These are phyloP conservation scores for Peromyscus polionotus DNA, from an alignment of 2,113 vertebrate species.

Conservation along the genomic window DNA sequence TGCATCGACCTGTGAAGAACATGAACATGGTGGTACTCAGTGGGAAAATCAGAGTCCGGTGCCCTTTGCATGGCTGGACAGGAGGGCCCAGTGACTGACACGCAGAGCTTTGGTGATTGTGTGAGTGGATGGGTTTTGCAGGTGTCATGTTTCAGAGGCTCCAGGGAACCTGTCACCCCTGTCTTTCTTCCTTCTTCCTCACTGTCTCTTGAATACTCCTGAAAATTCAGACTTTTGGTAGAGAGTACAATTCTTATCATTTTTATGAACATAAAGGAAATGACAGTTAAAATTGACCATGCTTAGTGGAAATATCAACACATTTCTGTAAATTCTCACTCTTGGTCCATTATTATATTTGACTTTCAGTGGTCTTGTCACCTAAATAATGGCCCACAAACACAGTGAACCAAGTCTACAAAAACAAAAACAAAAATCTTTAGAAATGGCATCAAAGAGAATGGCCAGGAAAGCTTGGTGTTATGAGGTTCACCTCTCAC, in stretches of 20 bases:
- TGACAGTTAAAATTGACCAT: background rate
- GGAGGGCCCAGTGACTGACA: background rate
- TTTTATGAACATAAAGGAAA: constrained; percentile 57
- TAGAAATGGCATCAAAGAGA: background rate
- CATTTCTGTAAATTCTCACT: constrained; percentile 8
- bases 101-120: background rate
- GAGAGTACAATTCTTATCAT: constrained; percentile 50
- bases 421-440: background rate
- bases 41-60: background rate
- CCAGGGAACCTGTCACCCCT: background rate
- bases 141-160: background rate
- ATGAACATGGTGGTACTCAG: constrained; percentile 67
- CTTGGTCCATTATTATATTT: background rate
- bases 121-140: constrained; percentile 44
- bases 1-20: background rate
- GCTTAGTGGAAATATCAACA: background rate
- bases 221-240: background rate
- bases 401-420: background rate
- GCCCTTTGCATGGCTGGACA: background rate
- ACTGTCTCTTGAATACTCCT: background rate
- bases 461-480: background rate
- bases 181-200: background rate
- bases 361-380: background rate
- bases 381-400: background rate
- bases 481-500: background rate